Base-by-base conservation (phyloP, 2,888 invertebrate species). In the Ceratothoa steindachneri region DNA sequence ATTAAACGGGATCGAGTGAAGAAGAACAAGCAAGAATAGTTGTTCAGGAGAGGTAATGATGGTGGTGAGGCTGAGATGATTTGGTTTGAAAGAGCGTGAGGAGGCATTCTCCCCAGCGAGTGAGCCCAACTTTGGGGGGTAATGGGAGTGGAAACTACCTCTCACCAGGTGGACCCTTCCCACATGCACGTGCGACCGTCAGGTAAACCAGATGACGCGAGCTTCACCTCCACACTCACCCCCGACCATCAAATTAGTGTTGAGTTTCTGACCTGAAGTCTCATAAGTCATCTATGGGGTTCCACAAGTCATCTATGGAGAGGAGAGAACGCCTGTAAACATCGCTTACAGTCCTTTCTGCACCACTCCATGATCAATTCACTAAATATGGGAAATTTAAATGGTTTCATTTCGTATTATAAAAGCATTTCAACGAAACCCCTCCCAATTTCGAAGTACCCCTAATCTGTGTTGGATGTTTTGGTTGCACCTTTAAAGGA, bases 181-280 rank as follows among this genome's bases (percentile, higher is more conserved):
- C n/a, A n/a, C n/a, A 24, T 41, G 24, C 60, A 60, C 60, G 60
- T 60, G 60, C 60, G 60, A 60, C 60, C 60, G 22, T 60, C 60
- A 60, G 60, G 60, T 60, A 60, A 60, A 60, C 60, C 60, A 60
- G 60, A 60, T 60, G 60, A 60, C 60, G 60, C 60, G 3, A 1
- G 52, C 24, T 12, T 60, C 22, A 60, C 60, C 24, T 60, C 60
- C 60, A n/a, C 52, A 2, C 60, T 60, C 27, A 60, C 19, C 60
- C n/a, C 3, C 19, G 27, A 60, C 60, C 60, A 60, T 60, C 9
- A 60, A 60, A 60, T 60, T 60, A 60, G 27, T n/a, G 60, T 60
- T 22, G 27, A 60, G 24, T 60, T 60, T 60, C 27, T 60, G 60
- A 60, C 60, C 60, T 60, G 60, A 60, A 60, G 3, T 60, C 60